Base-by-base conservation (phyloP, 2,888 invertebrate species). In the Fissipunctia ypsillon region DNA sequence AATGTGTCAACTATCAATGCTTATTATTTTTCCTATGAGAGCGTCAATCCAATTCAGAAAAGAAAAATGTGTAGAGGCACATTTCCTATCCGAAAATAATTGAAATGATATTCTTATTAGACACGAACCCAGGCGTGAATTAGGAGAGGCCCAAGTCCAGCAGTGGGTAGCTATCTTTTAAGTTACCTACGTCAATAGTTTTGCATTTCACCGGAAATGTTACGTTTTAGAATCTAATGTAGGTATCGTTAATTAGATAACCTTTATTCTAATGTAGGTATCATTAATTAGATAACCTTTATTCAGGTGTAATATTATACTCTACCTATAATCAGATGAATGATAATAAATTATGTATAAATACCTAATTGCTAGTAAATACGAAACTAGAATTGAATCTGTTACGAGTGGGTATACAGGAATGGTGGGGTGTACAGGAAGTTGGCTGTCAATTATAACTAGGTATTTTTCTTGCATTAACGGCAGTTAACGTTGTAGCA, bases 381-480 rank as follows among this genome's bases (percentile, higher is more conserved):
- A 22, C 16, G 52, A 38, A n/a, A 52, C n/a, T 25, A 54, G 3
- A 43, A 14, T 22, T 31, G 1, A 38, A 38, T 54, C n/a, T 43
- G 35, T 45, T 35, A 38, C 14, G 28, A 43, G 41, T 2, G 5
- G 5, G 3, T n/a, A n/a, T n/a, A n/a, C n/a, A n/a, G n/a, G n/a
- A n/a, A n/a, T n/a, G n/a, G n/a, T n/a, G n/a, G n/a, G n/a, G n/a
- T n/a, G n/a, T 14, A 45, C 45, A 64, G 72, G 43, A 68, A 22
- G 56, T 54, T 43, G 54, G 35, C 63, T 22, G 25, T 54, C 48
- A 67, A 64, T 59, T 48, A 57, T n/a, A 19, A 65, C 19, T n/a
- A n/a, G n/a, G n/a, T n/a, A 25, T n/a, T 14, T 35, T n/a, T 41
- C 28, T 63, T 28, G 22, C 19, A 35, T 31, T 16, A 73, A 16